These are phyloP conservation scores for Aldrovandia affinis DNA, from an alignment of 2,797 vertebrate genomes.

Conservation along the genomic window DNA sequence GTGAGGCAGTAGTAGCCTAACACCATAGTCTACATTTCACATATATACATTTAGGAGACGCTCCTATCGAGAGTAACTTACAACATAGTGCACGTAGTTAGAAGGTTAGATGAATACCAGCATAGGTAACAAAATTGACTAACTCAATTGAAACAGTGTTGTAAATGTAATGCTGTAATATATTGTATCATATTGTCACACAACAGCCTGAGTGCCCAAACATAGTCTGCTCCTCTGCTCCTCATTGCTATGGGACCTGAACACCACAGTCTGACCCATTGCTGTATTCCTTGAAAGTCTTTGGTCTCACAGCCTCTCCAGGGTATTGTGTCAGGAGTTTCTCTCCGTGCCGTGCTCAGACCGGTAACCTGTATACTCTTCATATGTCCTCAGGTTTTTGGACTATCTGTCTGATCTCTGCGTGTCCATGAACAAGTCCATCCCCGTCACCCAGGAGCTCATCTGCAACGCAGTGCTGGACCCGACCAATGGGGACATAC, in stretches of 20 bases:
- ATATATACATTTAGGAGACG: too few relatives aligned
- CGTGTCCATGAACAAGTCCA: slow-evolving; percentile 98
- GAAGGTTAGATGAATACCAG: too few relatives aligned
- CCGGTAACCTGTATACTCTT: not conserved
- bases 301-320: not conserved
- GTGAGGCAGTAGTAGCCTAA: not conserved
- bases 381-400: slow-evolving; percentile 81
- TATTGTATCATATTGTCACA: too few relatives aligned
- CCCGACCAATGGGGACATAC: slow-evolving; percentile 90
- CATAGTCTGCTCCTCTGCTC: too few relatives aligned
- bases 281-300: not conserved
- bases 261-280: not conserved
- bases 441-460: slow-evolving; percentile 96
- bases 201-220: too few relatives aligned
- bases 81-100: too few relatives aligned
- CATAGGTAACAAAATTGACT: too few relatives aligned
- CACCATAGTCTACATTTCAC: too few relatives aligned
- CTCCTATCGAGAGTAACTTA: too few relatives aligned
- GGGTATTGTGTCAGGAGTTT: not conserved
- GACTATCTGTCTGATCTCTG: slow-evolving; percentile 98
- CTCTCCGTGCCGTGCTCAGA: not conserved
- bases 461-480: slow-evolving; percentile 97
- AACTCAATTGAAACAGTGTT: too few relatives aligned
- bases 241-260: too few relatives aligned
- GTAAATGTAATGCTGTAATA: too few relatives aligned